Conservation (phyloP, 2,888 invertebrate species). For the Branchellion lobata region DNA sequence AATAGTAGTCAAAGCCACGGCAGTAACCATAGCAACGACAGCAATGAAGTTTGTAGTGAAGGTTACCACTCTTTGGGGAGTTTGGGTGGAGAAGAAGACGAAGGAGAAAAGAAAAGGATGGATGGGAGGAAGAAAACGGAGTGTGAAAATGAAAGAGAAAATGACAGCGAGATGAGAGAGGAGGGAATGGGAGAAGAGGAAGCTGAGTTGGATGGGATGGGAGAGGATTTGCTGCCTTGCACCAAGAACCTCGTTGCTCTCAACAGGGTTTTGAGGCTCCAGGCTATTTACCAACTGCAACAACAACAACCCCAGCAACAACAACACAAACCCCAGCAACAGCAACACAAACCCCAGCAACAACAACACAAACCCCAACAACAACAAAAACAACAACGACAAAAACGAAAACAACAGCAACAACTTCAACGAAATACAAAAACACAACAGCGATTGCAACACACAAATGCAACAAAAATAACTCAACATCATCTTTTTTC, state of each 20-base stretch:
- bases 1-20: no score
- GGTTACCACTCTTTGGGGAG: no score
- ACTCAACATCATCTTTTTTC: no score
- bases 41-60: no score
- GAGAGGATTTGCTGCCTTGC: no score
- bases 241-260: no score
- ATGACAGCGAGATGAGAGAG: neutral
- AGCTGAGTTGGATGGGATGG: no score
- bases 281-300: neutral
- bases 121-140: neutral
- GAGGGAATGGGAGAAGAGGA: no score
- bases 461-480: no score
- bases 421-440: neutral
- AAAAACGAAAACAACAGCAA: conserved; percentile 7
- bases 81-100: neutral
- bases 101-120: neutral
- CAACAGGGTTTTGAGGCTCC: neutral
- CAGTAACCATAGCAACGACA: no score
- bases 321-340: neutral
- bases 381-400: neutral
- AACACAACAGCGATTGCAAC: neutral
- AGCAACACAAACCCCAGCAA: neutral
- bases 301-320: conserved; percentile 5
- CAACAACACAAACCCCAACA: neutral
- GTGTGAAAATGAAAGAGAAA: no score